Base-by-base conservation (phyloP, 2,113 vertebrate genomes). In the Collichthys lucidus region DNA sequence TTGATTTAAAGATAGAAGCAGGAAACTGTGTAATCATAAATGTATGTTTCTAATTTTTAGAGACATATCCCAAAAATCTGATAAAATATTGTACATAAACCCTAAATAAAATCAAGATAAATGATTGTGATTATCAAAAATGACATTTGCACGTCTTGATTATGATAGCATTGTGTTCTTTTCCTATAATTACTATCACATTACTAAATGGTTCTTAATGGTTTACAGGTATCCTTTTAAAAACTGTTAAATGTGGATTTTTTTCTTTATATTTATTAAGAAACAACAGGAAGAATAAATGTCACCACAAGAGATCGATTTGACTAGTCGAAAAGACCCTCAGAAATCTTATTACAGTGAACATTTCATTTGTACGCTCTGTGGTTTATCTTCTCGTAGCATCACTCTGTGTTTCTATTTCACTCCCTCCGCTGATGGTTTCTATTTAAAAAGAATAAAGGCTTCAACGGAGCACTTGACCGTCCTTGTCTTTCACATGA, bases 401-500 rank as follows among this genome's bases (percentile, higher is more conserved):
- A 65, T 73, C 11, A 16, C 59, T 19, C 4, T 68, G 19, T n/a
- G 17, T 64, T 35, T 65, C 49, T 50, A 29, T 62, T 29, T 53
- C 62, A 46, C 29, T 66, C 24, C 16, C 53, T 60, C 44, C 46
- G 72, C 52, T 49, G 19, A 1, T 57, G 42, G 11, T n/a, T 57
- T 68, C 44, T 3, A 50, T 31, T 46, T 72, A 42, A 72, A 55
- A 49, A 71, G 22, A 71, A 71, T 70, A 52, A 74, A 74, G 26
- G 53, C 42, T 61, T 47, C 10, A 61, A 50, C 26, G 3, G 59
- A 80, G 65, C 56, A 61, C 53, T 60, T 47, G 5, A 35, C 52
- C 50, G 57, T 55, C 65, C 72, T 60, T 26, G 42, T 69, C 68
- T 65, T 61, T 74, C 77, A 67, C 70, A 71, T 47, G 71, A 76